Conservation (phyloP, 2,888 invertebrate genomes). For the Andrena flavipes region DNA sequence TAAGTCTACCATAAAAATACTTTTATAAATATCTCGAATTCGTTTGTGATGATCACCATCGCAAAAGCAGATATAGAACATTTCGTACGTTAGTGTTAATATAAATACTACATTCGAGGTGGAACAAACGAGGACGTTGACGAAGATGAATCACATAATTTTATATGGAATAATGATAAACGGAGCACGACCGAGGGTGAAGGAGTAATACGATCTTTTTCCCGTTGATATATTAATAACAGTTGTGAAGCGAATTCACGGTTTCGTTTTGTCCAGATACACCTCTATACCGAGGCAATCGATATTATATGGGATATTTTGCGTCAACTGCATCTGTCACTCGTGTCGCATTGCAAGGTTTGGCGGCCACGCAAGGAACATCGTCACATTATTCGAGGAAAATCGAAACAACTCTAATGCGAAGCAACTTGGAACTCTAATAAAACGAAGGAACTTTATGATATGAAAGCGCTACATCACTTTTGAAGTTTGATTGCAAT, state of each 20-base stretch:
- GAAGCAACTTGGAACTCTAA: slow-evolving; percentile 8
- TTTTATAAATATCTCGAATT: too few relatives aligned
- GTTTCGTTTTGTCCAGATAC: slow-evolving; percentile 60
- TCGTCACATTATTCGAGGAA: slow-evolving; percentile 38
- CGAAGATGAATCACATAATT: slow-evolving; percentile 13
- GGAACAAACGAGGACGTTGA: not conserved
- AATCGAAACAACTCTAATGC: slow-evolving; percentile 25
- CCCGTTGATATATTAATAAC: slow-evolving; percentile 58
- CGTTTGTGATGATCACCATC: too few relatives aligned
- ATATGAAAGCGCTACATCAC: not conserved
- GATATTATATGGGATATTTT: slow-evolving; percentile 75
- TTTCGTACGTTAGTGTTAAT: too few relatives aligned
- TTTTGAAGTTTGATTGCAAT: not conserved
- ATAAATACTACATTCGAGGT: not conserved
- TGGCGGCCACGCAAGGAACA: slow-evolving; percentile 46
- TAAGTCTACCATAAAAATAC: too few relatives aligned
- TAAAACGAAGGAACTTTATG: too few relatives aligned
- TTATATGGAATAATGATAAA: slow-evolving; percentile 8
- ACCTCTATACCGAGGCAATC: slow-evolving; percentile 60
- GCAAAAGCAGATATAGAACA: too few relatives aligned
- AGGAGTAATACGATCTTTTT: slow-evolving; percentile 38
- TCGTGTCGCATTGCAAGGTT: slow-evolving; percentile 60
- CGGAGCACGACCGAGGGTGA: not conserved
- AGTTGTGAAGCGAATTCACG: slow-evolving; percentile 65
- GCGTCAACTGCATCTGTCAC: slow-evolving; percentile 73